These are phyloP conservation scores for Saccopteryx leptura DNA, from an alignment of 2,113 vertebrate species.

Conservation along the genomic window DNA sequence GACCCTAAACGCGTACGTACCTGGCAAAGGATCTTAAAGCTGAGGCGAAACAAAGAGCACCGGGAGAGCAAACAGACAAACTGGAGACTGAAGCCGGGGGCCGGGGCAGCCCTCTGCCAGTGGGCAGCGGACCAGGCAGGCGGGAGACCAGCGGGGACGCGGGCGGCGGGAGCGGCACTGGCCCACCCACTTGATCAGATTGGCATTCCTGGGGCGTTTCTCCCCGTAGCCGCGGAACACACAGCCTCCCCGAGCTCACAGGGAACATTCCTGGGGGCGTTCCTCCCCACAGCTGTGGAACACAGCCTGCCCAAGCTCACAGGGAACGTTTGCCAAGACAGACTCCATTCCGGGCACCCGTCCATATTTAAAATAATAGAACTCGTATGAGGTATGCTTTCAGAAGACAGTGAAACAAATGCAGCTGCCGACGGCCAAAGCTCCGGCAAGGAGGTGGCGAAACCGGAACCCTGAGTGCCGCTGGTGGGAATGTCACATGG, in stretches of 20 bases:
- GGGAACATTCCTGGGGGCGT: background rate
- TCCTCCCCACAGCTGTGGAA: background rate
- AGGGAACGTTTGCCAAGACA: background rate
- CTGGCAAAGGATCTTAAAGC: too few relatives aligned
- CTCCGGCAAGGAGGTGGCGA: fast-evolving
- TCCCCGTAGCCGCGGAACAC: background rate
- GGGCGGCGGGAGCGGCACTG: background rate
- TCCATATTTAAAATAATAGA: too few relatives aligned
- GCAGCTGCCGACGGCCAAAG: too few relatives aligned
- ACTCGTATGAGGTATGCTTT: background rate
- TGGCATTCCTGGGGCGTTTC: too few relatives aligned
- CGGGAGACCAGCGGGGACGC: background rate
- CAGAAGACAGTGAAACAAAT: background rate
- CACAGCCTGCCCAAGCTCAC: background rate
- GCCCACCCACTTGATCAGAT: fast-evolving
- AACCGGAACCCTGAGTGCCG: fast-evolving
- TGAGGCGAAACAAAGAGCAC: too few relatives aligned
- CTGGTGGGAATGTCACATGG: fast-evolving
- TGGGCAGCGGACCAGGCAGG: fast-evolving
- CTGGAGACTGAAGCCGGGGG: background rate
- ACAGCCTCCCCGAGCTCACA: background rate
- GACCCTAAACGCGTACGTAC: background rate
- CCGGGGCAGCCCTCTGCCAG: background rate
- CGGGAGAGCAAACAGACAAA: background rate
- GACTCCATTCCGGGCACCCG: background rate